Percentiles rank a stretch among this genome's conserved stretches.
phyloP scores from a whole-genome alignment of 1,140 invertebrate genomes.

The Tribolium madens region DNA sequence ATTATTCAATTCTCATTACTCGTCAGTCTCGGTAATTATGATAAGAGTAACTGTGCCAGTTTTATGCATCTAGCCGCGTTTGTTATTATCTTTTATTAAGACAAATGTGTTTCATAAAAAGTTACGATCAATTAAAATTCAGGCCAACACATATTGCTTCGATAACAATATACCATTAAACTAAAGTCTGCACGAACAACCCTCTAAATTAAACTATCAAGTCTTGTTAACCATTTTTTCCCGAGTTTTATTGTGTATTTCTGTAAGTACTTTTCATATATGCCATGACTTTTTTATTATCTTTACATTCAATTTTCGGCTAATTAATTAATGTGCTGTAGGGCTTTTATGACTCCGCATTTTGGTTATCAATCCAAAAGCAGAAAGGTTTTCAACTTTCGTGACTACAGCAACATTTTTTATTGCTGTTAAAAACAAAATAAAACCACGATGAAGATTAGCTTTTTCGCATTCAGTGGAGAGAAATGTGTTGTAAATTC shows the following conservation, averaged over 20 bases:
- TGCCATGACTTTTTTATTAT: constrained; percentile 12
- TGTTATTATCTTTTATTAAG: constrained; percentile 44
- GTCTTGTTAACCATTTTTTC: constrained; percentile 31
- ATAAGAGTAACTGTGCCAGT: constrained; percentile 1
- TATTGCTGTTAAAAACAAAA: not conserved
- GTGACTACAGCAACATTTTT: not conserved
- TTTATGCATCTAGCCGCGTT: constrained; percentile 27
- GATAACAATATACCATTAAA: constrained; percentile 40
- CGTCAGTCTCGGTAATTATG: not conserved
- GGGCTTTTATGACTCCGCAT: not conserved
- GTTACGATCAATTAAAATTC: constrained; percentile 46
- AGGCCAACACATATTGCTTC: constrained; percentile 39
- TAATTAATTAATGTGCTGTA: constrained; percentile 25
- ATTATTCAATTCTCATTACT: constrained; percentile 27
- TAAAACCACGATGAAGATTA: not conserved
- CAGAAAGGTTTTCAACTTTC: not conserved
- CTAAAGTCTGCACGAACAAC: constrained; percentile 31
- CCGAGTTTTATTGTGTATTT: constrained; percentile 29
- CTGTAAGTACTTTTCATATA: not conserved
- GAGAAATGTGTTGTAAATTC: not conserved
- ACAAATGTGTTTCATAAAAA: constrained; percentile 43
- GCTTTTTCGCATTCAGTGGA: not conserved
- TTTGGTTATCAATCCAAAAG: constrained; percentile 1
- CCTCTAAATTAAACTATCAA: constrained; percentile 33
- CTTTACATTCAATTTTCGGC: constrained; percentile 24